Base-by-base conservation (phyloP, 2,113 vertebrate genomes). In the Lophura nycthemera region DNA sequence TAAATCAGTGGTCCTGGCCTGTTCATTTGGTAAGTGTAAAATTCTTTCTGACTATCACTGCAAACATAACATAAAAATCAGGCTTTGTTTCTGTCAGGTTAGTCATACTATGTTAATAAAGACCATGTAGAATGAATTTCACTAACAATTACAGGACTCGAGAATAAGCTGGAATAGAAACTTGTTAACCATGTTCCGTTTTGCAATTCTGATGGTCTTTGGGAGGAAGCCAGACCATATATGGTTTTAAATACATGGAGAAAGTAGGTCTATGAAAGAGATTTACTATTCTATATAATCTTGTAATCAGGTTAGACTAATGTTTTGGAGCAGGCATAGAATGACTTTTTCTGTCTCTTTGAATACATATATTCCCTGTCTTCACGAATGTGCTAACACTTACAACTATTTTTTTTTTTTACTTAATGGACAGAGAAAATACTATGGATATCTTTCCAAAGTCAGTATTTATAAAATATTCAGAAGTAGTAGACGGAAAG, bases 1-100 rank as follows among this genome's bases (percentile, higher is more conserved):
- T 52, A 72, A 82, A 42, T 54, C 1, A 0, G 1, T 7, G 1
- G 4, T 76, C 24, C 40, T 45, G 56, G 1, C 42, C 12, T 38
- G 21, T 50, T 88, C 34, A 52, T n/a, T 77, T 86, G 57, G 7
- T n/a, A 89, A 75, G 27, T 10, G 17, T 22, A 87, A 84, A 67
- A 43, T 69, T 86, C 2, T 54, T 80, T 84, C 40, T 72, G 30
- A 36, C 43, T 43, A n/a, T 15, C 17, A 32, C 30, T 48, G 15
- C 21, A 95, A 96, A 73, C 3, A 69, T 5, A 73, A 79, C 21
- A 87, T 43, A 65, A 87, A 91, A 91, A 60, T 21, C 24, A 64
- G 52, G 8, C 6, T 76, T 75, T 85, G 10, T 48, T 92, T 89
- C n/a, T 34, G 7, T 20, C 32, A 82, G 47, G 15, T 17, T 36